Base-by-base conservation (phyloP, 2,888 invertebrate species). In the Marronus borbonicus region DNA sequence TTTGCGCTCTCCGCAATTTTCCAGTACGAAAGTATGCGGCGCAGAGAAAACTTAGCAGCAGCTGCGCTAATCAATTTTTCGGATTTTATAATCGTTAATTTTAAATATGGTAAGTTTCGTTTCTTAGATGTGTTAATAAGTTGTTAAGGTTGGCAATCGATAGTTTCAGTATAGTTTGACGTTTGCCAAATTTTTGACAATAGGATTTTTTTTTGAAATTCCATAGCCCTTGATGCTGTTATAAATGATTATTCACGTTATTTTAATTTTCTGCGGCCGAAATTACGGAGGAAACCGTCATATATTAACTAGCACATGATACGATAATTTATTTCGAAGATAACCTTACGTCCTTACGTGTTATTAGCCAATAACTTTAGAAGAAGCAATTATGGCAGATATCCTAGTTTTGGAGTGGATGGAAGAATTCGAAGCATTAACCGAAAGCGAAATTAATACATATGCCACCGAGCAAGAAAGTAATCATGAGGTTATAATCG, bases 401-500 rank as follows among this genome's bases (percentile, higher is more conserved):
- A 84, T 86, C 74, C 83, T 96, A 89, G 93, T 96, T 83, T 90
- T 91, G 83, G 96, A 96, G 88, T 96, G 96, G 96, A 89, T 96
- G 83, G 91, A 92, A 83, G 96, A 96, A 86, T 96, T 93, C 89
- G 92, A 93, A 80, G 90, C 93, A 69, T 88, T 95, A 80, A 93
- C 94, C 85, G 92, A 94, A 76, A 92, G 93, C 82, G 96, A 96
- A 88, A 90, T 95, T 80, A 93, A 93, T 85, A 93, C 94, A 77
- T 96, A 95, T 90, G 93, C 94, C 52, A 92, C 92, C 44, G 94
- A 94, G 85, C 93, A 96, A 87, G 94, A 94, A 85, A 93, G 94
- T 84, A 96, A 96, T 87, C 93, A 94, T 87, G 96, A 96, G 89
- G 93, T 96, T 80, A 94, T 96, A 81, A 92, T 94, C 84, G 95